phyloP scores from a whole-genome alignment of 2,888 invertebrate species.

The Caenorhabditis drosophilae region DNA sequence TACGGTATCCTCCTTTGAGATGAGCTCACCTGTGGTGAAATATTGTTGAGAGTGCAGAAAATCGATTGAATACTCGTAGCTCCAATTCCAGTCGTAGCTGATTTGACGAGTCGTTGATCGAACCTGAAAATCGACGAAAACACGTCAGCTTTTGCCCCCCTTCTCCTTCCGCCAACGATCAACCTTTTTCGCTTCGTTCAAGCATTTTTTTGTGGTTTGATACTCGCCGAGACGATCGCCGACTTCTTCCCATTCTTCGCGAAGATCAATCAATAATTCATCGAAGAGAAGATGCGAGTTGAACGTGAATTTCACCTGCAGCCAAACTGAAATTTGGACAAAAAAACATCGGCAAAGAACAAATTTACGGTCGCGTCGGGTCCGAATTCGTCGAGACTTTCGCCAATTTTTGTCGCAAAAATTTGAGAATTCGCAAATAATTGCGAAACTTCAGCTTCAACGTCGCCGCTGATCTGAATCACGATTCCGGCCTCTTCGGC shows the following conservation, averaged over 20 bases:
- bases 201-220: slow-evolving; percentile 83
- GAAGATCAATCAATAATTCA: slow-evolving; percentile 77
- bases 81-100: slow-evolving; percentile 22
- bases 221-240: slow-evolving; percentile 86
- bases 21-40: slow-evolving; percentile 14
- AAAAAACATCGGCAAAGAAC: not conserved
- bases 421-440: slow-evolving; percentile 46
- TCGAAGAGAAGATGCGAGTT: slow-evolving; percentile 76
- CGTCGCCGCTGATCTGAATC: slow-evolving; percentile 68
- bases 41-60: slow-evolving; percentile 23
- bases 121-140: slow-evolving; percentile 12
- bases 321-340: too few species aligned
- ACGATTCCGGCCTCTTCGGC: slow-evolving; percentile 71
- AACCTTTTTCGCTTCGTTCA: slow-evolving; percentile 78
- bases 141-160: not conserved
- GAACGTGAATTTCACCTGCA: slow-evolving; percentile 75
- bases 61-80: slow-evolving; percentile 29
- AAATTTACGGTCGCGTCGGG: slow-evolving; percentile 41
- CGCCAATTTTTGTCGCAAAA: slow-evolving; percentile 65
- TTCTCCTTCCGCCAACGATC: not conserved
- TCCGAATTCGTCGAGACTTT: slow-evolving; percentile 49
- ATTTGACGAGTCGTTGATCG: slow-evolving; percentile 15
- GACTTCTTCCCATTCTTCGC: slow-evolving; percentile 92
- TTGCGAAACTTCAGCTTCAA: slow-evolving; percentile 47
- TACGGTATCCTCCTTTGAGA: not conserved